Evolutionary conservation across 2,888 invertebrate genomes (phyloP), one percentile per base, ranked within the genome.

Genomic region (Trachelus tabidus): DNA sequence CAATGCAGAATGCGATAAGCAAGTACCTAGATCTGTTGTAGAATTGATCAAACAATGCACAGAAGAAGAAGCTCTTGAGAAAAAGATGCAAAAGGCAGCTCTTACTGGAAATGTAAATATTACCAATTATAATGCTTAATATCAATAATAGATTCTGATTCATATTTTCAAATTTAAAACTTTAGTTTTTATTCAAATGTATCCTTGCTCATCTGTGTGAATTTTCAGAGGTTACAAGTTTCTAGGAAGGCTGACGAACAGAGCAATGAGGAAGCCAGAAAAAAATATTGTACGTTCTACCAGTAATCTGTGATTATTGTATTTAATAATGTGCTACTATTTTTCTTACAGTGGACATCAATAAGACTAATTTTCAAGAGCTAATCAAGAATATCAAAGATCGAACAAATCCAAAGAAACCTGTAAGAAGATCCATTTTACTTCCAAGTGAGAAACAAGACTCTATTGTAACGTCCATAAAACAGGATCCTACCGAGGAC

Each of bases 1-100:
- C 82, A 93, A 92, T 81, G 89, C 92, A 11, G 93, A 93, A 81
- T 93, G 93, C 86, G 93, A 93, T 84, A 91, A 91, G 78, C 77
- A 87, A 9, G 86, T 90, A 75, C 93, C 93, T 1, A 86, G 92
- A 81, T 81, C 92, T 30, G 79, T 91, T n/a, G 75, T 85, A 9
- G 92, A 92, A 75, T 83, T 92, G 76, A 82, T 92, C 56, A 90
- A 88, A 68, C 91, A 91, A 79, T 90, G 92, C 37, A 92, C 92
- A 68, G 87, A 89, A 68, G 92, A 92, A 80, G 92, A 92, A 79
- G 85, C 85, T 76, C 80, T 89, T 33, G 91, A 91, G 75, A 89
- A 86, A 75, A 89, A 87, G 79, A 81, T 87, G 69, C 81, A 85
- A 11, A 83, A 83, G 79, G 69, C 31, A 69, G 73, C 31, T 71